These are phyloP conservation scores for Carollia perspicillata DNA, from an alignment of 2,113 vertebrate species.

Conservation along the genomic window DNA sequence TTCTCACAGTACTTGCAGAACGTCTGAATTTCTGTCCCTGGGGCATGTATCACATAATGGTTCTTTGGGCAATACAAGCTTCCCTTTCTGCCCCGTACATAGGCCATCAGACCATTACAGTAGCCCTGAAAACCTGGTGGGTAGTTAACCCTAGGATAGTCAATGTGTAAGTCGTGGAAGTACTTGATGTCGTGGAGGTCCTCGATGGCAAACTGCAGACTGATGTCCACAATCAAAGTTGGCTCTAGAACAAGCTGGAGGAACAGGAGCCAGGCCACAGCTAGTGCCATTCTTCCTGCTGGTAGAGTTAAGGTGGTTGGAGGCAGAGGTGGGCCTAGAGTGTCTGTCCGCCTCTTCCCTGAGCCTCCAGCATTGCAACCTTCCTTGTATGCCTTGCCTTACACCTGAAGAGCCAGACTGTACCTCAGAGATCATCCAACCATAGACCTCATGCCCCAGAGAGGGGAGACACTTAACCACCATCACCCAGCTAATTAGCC, in stretches of 20 bases:
- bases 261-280: slow-evolving; percentile 6
- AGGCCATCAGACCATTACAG: slow-evolving; percentile 69
- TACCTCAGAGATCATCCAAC: background rate
- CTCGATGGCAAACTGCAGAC: background rate
- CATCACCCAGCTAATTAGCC: background rate
- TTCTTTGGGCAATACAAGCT: slow-evolving; percentile 28
- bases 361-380: background rate
- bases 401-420: background rate
- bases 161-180: background rate
- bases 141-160: slow-evolving; percentile 44
- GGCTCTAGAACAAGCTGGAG: slow-evolving; percentile 36
- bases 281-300: slow-evolving; percentile 54
- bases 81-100: slow-evolving; percentile 23
- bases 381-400: background rate
- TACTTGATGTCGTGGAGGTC: slow-evolving; percentile 9
- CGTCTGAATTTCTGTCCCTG: background rate
- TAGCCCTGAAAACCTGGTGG: slow-evolving; percentile 14
- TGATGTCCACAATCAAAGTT: background rate
- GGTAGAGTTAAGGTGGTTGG: slow-evolving; percentile 1
- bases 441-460: background rate
- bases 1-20: slow-evolving; percentile 38
- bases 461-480: background rate
- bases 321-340: background rate
- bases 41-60: slow-evolving; percentile 62
- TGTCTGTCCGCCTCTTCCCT: background rate